Base-by-base conservation (phyloP, 2,888 invertebrate genomes). In the Dicycla oo region DNA sequence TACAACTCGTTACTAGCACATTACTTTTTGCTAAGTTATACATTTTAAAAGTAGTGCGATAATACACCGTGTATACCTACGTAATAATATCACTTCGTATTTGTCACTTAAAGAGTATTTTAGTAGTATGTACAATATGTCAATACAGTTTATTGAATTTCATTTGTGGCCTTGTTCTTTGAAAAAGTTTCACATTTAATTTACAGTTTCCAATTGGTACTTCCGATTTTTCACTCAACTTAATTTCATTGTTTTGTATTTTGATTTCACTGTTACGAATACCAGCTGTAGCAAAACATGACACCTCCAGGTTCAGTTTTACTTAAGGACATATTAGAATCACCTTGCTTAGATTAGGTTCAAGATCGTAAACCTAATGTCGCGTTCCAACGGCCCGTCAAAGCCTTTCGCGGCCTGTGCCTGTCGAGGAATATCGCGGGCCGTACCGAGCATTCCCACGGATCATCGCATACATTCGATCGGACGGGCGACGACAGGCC, bases 71-170 rank as follows among this genome's bases (percentile, higher is more conserved):
- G n/a, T 26, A 69, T 8, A 38, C 38, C 7, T 5, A 8, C 56
- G 20, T 82, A 75, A 78, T 78, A 68, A 66, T 60, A 76, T 38
- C 34, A 58, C 10, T 68, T 73, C 30, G 30, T 53, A 49, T 67
- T 61, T 63, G 60, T 73, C 58, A 63, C 63, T 23, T 63, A 26
- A 40, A 54, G 13, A 57, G 20, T 43, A 64, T 64, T 79, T 74
- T 54, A 69, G 53, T 30, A 20, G 20, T 26, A 63, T 57, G 65
- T 40, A 70, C 30, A 26, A 26, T 57, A n/a, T n/a, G n/a, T n/a
- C n/a, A n/a, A n/a, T n/a, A n/a, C 43, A 51, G 26, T 56, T 63
- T 47, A 49, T 54, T 67, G 53, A 0, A 23, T 34, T 53, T 20
- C 5, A n/a, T 63, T 56, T 38, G 15, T 20, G 7, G 11, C 63